Base-by-base conservation (phyloP, 2,888 invertebrate genomes). In the Cryptus viduatorius region DNA sequence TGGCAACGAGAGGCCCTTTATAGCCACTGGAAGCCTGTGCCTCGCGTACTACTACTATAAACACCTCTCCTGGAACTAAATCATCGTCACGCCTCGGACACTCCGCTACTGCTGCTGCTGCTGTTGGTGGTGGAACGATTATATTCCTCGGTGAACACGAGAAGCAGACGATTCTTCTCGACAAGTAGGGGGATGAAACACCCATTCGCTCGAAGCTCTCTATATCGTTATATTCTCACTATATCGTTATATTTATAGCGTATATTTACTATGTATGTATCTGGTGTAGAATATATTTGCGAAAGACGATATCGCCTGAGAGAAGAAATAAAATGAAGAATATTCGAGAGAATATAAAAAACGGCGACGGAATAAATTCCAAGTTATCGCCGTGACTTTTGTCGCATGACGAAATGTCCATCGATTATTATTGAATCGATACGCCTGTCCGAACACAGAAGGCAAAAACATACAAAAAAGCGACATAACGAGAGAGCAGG, bases 81-180 rank as follows among this genome's bases (percentile, higher is more conserved):
- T 82, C 84, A 84, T 78, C 81, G 78, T 82, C 81, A 75, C 78
- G 81, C 78, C 78, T 81, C 81, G 84, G 84, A 81, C 84, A 81
- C 84, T 67, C 73, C 16, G 67, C 31, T 61, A 19, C 10, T 10
- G 42, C 48, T 29, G 61, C 59, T 16, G 61, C 56, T 48, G 71
- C 50, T 48, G 19, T 44, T 75, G 48, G 16, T 48, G 42, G 50
- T 50, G 53, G 31, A 7, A 19, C 82, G 82, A 82, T 82, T 82
- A 78, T 67, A 77, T 78, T 73, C 78, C 67, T 61, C 59, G 50
- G 71, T 68, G 50, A 67, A 82, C 78, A 78, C 72, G 78, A 78
- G 44, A 78, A 78, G 42, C 78, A 82, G 53, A 78, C 68, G 31
- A 56, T 73, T 72, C 73, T 82, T 82, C 59, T n/a, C 73, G 42